These are phyloP conservation scores for Drosophila santomea DNA, from an alignment of 1,140 invertebrate species.

Conservation along the genomic window DNA sequence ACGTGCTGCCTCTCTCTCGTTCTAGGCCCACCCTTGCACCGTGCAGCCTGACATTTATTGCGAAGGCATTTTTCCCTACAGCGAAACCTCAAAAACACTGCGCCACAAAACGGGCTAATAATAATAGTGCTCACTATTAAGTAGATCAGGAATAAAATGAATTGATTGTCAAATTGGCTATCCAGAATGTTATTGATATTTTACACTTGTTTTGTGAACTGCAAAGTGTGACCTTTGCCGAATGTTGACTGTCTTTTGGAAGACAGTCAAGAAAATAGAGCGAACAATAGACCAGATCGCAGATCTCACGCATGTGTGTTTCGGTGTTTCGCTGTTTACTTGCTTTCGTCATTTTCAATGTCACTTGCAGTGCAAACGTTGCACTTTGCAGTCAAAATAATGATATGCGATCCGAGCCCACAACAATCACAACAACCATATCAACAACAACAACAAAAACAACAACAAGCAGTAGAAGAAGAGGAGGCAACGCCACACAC, in stretches of 20 bases:
- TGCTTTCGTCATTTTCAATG: slow-evolving; percentile 38
- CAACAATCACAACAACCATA: not conserved
- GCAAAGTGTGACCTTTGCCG: too few relatives aligned
- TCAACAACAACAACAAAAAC: too few relatives aligned
- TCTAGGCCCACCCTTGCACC: slow-evolving; percentile 5
- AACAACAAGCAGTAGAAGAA: too few relatives aligned
- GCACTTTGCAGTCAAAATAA: slow-evolving; percentile 43
- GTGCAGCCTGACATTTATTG: slow-evolving; percentile 2
- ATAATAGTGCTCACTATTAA: not conserved
- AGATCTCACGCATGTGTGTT: not conserved
- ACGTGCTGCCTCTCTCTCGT: not conserved
- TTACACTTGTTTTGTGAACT: too few relatives aligned
- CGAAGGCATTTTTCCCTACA: slow-evolving; percentile 15
- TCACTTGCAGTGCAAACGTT: slow-evolving; percentile 38
- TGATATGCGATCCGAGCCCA: slow-evolving; percentile 7
- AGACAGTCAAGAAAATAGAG: not conserved
- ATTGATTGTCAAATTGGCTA: too few relatives aligned
- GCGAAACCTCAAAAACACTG: slow-evolving; percentile 3
- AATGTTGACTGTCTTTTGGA: too few relatives aligned
- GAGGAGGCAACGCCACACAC: slow-evolving; percentile 24
- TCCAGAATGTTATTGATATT: too few relatives aligned
- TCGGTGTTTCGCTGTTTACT: slow-evolving; percentile 1
- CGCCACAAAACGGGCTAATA: not conserved
- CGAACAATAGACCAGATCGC: not conserved
- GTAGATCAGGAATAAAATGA: not conserved